Evolutionary conservation across 2,797 vertebrate species (phyloP).

Genomic region (Coluber constrictor): DNA sequence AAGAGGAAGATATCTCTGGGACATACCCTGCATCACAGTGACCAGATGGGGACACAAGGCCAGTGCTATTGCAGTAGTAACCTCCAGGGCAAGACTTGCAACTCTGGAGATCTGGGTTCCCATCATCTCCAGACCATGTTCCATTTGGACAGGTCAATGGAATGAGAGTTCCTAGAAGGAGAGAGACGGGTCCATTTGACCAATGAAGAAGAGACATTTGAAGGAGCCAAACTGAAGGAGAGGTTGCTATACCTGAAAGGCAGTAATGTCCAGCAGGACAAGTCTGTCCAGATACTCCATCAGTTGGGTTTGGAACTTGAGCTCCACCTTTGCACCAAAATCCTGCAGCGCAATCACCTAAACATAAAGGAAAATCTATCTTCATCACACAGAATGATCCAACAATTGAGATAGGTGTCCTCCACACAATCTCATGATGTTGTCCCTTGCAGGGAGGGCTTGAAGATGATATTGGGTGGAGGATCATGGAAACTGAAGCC

Average conservation of each 20-base stretch:
- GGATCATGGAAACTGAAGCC: not conserved
- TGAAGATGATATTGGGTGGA: not conserved
- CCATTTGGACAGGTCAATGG: conserved; percentile 79
- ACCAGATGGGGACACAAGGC: conserved; percentile 72
- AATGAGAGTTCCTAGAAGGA: conserved; percentile 68
- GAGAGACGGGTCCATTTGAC: not conserved
- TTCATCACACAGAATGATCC: not conserved
- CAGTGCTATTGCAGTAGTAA: conserved; percentile 73
- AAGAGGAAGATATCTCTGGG: fast-evolving
- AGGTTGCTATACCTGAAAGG: conserved; percentile 70
- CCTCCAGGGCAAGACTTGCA: conserved; percentile 79
- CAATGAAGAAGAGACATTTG: fast-evolving
- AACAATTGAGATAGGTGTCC: not conserved
- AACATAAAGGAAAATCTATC: not conserved
- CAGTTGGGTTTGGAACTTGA: conserved; percentile 68
- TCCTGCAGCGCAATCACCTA: conserved; percentile 82
- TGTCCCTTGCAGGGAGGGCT: not conserved
- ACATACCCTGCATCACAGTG: conserved; percentile 78
- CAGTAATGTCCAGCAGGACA: conserved; percentile 87
- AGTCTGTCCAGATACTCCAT: conserved; percentile 73
- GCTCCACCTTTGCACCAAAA: conserved; percentile 84
- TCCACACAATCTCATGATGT: not conserved
- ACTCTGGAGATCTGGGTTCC: conserved; percentile 64
- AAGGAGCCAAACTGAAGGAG: not conserved
- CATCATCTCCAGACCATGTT: conserved; percentile 78